These are phyloP conservation scores for Scomber scombrus DNA, from an alignment of 2,113 vertebrate genomes.

Conservation along the genomic window DNA sequence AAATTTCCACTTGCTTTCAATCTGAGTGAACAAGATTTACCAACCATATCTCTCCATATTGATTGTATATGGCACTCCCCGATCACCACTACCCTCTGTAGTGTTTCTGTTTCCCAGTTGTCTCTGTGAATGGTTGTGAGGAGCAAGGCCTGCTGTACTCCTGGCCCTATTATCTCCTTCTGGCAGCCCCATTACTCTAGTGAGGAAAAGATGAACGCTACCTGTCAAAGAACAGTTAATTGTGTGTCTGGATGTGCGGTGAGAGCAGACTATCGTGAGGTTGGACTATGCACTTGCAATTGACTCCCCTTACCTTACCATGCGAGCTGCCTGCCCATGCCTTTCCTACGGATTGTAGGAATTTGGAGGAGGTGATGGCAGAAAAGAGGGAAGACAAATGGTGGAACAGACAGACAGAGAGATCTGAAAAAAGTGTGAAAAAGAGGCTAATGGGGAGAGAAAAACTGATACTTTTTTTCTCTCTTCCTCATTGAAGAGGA, in stretches of 20 bases:
- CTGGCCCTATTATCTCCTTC: conserved; percentile 83
- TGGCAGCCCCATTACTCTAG: conserved; percentile 98
- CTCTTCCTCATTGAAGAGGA: not conserved
- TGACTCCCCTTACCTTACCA: conserved; percentile 77
- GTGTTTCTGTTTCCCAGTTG: conserved; percentile 57
- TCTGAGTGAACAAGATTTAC: conserved; percentile 14
- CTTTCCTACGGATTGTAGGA: not conserved
- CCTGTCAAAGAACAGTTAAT: conserved; percentile 96
- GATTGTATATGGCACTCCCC: conserved; percentile 17
- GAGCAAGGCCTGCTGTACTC: conserved; percentile 58
- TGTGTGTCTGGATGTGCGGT: conserved; percentile 88
- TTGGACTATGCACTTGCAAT: conserved; percentile 46
- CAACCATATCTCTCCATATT: conserved; percentile 36
- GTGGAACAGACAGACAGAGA: not conserved
- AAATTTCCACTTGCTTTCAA: conserved; percentile 17
- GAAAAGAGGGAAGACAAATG: not conserved
- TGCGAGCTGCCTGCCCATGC: not conserved
- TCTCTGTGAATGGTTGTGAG: conserved; percentile 64
- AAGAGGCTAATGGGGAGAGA: conserved; percentile 23
- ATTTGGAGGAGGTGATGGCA: conserved; percentile 8
- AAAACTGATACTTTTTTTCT: not conserved
- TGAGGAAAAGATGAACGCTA: conserved; percentile 96
- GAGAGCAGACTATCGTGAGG: conserved; percentile 61
- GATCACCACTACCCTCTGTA: conserved; percentile 28
- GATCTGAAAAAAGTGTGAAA: conserved; percentile 1